Percentiles rank a stretch among this genome's conserved stretches.
These are phyloP conservation scores for Emydura subglobosa DNA, from an alignment of 2,113 vertebrate species.

Conservation along the genomic window DNA sequence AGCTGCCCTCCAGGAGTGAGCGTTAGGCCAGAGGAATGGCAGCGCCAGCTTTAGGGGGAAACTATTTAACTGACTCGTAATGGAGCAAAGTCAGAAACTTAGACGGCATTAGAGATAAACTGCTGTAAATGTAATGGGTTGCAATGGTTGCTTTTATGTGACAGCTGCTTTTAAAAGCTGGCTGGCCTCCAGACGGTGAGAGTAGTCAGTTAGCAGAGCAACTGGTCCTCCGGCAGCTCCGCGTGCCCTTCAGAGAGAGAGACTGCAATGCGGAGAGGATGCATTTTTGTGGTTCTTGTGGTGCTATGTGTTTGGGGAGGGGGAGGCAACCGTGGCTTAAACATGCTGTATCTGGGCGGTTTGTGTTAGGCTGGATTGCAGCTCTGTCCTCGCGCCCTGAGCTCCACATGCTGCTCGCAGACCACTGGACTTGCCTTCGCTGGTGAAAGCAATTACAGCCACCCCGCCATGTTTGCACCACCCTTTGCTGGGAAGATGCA, in stretches of 20 bases:
- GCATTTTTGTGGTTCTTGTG: slow-evolving; percentile 55
- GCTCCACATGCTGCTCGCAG: background rate
- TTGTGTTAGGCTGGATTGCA: fast-evolving
- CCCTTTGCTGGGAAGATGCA: background rate
- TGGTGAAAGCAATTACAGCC: background rate
- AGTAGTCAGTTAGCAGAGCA: background rate
- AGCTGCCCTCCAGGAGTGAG: background rate
- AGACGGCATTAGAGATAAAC: background rate
- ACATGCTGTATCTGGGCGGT: fast-evolving
- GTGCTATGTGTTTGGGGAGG: slow-evolving; percentile 47
- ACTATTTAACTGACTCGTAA: background rate
- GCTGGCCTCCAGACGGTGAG: slow-evolving; percentile 33
- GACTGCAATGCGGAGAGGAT: background rate
- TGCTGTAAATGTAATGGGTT: slow-evolving; percentile 23
- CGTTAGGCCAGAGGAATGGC: fast-evolving
- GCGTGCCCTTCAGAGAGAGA: slow-evolving; percentile 13
- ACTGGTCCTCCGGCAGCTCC: background rate
- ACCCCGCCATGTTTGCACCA: background rate
- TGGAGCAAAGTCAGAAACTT: background rate
- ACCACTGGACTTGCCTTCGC: background rate
- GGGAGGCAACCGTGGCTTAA: fast-evolving
- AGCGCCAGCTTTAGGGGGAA: background rate
- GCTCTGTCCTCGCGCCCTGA: fast-evolving
- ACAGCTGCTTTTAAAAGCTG: slow-evolving; percentile 61
- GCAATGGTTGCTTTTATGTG: slow-evolving; percentile 59